phyloP scores from a whole-genome alignment of 2,888 invertebrate genomes.

The Drosophila atripex region DNA sequence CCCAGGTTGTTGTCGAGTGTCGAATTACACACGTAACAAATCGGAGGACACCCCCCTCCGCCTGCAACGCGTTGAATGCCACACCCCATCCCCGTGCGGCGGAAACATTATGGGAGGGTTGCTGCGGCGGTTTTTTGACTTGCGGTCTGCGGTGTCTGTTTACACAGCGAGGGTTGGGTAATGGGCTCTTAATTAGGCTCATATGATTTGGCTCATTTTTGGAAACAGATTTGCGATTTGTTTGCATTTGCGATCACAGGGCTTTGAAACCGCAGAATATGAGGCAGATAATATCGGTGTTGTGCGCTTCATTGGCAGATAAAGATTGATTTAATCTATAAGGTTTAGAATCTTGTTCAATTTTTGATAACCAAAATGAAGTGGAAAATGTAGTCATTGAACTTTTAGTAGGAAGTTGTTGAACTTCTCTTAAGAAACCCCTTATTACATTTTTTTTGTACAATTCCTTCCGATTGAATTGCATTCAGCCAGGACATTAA shows the following conservation, averaged over 20 bases:
- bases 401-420: no score
- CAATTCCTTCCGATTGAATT: slow-evolving; percentile 17
- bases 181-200: slow-evolving; percentile 81
- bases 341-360: no score
- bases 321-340: background rate
- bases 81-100: background rate
- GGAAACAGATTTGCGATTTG: slow-evolving; percentile 50
- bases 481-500: slow-evolving; percentile 43
- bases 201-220: slow-evolving; percentile 56
- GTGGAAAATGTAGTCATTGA: no score
- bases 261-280: background rate
- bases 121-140: slow-evolving; percentile 50
- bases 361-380: no score
- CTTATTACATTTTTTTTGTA: background rate
- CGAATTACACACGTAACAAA: slow-evolving; percentile 66
- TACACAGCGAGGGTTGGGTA: slow-evolving; percentile 68
- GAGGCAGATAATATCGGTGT: slow-evolving; percentile 30
- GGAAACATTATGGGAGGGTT: slow-evolving; percentile 41
- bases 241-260: slow-evolving; percentile 30
- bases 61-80: slow-evolving; percentile 37
- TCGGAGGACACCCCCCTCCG: slow-evolving; percentile 31
- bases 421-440: background rate
- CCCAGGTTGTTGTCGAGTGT: slow-evolving; percentile 58
- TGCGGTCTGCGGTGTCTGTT: slow-evolving; percentile 75
- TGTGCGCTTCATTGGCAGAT: slow-evolving; percentile 42